These are phyloP conservation scores for Characodon lateralis DNA, from an alignment of 2,797 vertebrate species.

Conservation along the genomic window DNA sequence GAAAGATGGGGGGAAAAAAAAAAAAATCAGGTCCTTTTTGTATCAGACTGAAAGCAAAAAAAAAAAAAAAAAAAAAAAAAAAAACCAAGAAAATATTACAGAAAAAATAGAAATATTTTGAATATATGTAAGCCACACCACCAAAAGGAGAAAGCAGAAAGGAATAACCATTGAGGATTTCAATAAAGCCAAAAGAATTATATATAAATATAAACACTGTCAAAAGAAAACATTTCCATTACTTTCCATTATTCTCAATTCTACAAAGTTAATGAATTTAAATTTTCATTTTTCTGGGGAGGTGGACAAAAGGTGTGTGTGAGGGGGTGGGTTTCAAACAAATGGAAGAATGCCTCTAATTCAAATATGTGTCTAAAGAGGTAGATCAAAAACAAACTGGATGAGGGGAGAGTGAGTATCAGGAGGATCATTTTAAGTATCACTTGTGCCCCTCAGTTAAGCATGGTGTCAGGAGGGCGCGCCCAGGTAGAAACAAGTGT, in stretches of 20 bases:
- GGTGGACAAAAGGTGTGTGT: conserved; percentile 35
- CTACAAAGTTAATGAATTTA: conserved; percentile 89
- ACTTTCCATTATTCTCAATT: conserved; percentile 79
- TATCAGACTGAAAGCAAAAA: conserved; percentile 75
- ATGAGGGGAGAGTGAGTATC: conserved; percentile 20
- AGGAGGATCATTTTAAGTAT: conserved; percentile 78
- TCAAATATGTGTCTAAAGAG: conserved; percentile 92
- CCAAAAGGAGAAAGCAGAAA: conserved; percentile 85
- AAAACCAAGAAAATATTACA: conserved; percentile 46
- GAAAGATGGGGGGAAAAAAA: conserved; percentile 54
- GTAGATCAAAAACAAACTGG: conserved; percentile 92
- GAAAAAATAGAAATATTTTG: conserved; percentile 82
- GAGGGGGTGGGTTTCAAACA: conserved; percentile 78
- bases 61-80: neutral
- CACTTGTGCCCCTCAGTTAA: conserved; percentile 87
- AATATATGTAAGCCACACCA: conserved; percentile 81
- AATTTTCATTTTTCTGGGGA: conserved; percentile 59
- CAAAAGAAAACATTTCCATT: conserved; percentile 82
- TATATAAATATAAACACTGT: conserved; percentile 75
- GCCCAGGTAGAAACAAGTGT: conserved; percentile 88
- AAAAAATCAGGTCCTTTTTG: conserved; percentile 73
- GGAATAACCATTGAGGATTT: conserved; percentile 87
- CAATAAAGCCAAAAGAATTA: conserved; percentile 86
- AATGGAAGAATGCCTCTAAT: conserved; percentile 93
- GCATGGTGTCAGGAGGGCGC: conserved; percentile 79